Conservation (phyloP, 2,113 vertebrate genomes). For the Riparia riparia region DNA sequence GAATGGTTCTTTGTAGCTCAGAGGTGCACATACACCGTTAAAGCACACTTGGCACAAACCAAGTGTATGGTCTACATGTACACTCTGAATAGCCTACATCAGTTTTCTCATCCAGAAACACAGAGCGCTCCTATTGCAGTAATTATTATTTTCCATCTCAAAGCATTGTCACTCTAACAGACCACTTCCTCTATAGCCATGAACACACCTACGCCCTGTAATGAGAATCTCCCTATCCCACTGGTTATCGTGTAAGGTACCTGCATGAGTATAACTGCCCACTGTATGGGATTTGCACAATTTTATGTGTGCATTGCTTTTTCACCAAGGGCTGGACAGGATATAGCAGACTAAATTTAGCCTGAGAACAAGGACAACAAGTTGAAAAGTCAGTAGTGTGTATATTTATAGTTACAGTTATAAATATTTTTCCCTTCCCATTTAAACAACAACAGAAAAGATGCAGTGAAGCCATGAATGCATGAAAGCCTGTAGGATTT, state of each 20-base stretch:
- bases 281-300: not conserved
- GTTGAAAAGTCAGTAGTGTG: slow-evolving; percentile 42
- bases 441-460: not conserved
- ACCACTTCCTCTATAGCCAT: not conserved
- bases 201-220: not conserved
- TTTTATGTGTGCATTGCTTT: not conserved
- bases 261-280: not conserved
- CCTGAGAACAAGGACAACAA: slow-evolving; percentile 44
- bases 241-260: not conserved
- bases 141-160: not conserved
- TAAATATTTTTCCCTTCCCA: slow-evolving; percentile 49
- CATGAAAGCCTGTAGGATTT: slow-evolving; percentile 3
- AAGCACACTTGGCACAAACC: not conserved
- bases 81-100: not conserved
- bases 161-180: not conserved
- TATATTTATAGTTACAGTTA: slow-evolving; percentile 63
- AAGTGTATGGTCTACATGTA: not conserved
- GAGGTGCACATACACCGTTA: not conserved
- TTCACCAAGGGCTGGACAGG: slow-evolving; percentile 4
- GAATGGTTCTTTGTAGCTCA: not conserved
- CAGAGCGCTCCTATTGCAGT: not conserved
- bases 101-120: not conserved
- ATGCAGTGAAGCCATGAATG: not conserved
- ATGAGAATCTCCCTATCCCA: not conserved
- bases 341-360: slow-evolving; percentile 57